Evolutionary conservation across 2,888 invertebrate species (phyloP).

Genomic region (Polyploca ridens): DNA sequence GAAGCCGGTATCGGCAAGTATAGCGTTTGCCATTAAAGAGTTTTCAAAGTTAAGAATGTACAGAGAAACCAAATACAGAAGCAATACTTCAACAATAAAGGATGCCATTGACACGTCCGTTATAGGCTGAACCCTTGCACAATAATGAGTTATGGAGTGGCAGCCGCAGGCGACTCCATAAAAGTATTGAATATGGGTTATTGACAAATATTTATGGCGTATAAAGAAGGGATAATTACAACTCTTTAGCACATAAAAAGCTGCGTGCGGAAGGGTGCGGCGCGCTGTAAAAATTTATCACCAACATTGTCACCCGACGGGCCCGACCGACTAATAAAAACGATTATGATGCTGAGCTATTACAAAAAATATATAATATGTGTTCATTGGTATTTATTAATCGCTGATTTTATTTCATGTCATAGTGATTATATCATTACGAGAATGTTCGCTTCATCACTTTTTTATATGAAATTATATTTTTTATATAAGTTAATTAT

Average conservation of each 20-base stretch:
- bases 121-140: slow-evolving; percentile 69
- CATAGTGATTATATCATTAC: too few relatives aligned
- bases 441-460: too few relatives aligned
- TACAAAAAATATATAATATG: neutral
- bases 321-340: slow-evolving; percentile 42
- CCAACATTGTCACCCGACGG: slow-evolving; percentile 68
- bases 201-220: slow-evolving; percentile 84
- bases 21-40: neutral
- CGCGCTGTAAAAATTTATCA: slow-evolving; percentile 76
- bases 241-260: slow-evolving; percentile 83
- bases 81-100: slow-evolving; percentile 54
- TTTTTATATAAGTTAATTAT: too few relatives aligned
- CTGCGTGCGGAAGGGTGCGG: slow-evolving; percentile 72
- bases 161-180: slow-evolving; percentile 77
- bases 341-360: slow-evolving; percentile 17
- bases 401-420: neutral
- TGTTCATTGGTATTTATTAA: neutral
- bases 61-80: slow-evolving; percentile 27
- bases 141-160: slow-evolving; percentile 79
- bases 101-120: slow-evolving; percentile 57
- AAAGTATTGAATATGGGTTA: slow-evolving; percentile 80
- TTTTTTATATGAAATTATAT: too few relatives aligned
- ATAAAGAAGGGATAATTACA: slow-evolving; percentile 84
- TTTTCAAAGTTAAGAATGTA: neutral
- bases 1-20: neutral